Evolutionary conservation across 2,797 vertebrate genomes (phyloP).

Genomic region (Halcyon chelicuti): DNA sequence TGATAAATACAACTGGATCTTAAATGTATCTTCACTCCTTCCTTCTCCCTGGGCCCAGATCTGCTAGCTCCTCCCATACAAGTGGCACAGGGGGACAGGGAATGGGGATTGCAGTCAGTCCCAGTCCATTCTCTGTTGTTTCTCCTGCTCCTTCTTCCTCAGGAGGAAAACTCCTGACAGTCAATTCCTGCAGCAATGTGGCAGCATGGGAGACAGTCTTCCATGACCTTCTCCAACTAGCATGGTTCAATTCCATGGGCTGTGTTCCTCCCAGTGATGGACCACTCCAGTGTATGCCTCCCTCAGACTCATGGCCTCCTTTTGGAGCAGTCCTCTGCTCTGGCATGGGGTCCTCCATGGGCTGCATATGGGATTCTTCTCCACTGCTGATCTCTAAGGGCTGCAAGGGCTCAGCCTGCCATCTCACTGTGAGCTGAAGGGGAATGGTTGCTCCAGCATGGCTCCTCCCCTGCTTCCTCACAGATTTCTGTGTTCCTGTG

Average conservation of each 20-base stretch:
- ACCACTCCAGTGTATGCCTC: background rate
- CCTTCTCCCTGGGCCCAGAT: background rate
- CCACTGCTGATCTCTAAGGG: background rate
- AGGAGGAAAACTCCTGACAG: too few species aligned
- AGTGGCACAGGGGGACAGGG: background rate
- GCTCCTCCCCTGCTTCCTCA: background rate
- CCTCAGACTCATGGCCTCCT: background rate
- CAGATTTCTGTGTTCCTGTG: background rate
- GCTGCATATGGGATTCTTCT: background rate
- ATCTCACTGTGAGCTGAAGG: background rate
- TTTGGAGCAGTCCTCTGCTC: background rate
- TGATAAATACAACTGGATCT: background rate
- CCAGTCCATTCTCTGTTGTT: too few species aligned
- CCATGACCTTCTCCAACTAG: background rate
- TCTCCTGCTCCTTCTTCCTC: too few species aligned
- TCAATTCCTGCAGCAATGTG: too few species aligned
- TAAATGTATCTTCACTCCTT: background rate
- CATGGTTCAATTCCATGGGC: background rate
- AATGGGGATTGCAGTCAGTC: background rate
- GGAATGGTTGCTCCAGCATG: background rate
- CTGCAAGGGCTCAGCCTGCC: background rate
- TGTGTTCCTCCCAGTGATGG: background rate
- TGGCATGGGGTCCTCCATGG: too few species aligned
- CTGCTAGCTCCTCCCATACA: background rate
- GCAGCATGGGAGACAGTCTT: background rate